Conservation (phyloP, 2,888 invertebrate species). For the Orthosia cruda region DNA sequence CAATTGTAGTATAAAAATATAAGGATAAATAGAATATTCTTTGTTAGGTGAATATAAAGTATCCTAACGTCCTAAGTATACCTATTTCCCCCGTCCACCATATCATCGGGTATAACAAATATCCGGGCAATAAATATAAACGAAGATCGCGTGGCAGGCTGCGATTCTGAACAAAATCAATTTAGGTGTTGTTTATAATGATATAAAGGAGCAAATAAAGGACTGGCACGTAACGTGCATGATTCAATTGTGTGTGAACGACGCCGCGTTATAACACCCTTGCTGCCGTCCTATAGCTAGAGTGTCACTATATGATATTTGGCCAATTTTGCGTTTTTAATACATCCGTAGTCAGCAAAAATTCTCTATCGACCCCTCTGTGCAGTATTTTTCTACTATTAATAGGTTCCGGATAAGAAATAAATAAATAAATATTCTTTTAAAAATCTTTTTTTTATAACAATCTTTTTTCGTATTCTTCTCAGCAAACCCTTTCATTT, state of each 20-base stretch:
- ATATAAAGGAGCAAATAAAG: constrained; percentile 47
- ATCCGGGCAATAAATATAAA: constrained; percentile 42
- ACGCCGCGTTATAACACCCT: constrained; percentile 43
- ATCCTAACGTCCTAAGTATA: not conserved
- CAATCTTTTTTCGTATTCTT: too few relatives aligned
- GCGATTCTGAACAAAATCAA: constrained; percentile 52
- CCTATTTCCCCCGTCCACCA: too few relatives aligned
- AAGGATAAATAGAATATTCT: not conserved
- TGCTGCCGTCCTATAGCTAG: too few relatives aligned
- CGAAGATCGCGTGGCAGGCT: constrained; percentile 35
- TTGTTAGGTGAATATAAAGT: not conserved
- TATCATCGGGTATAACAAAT: constrained; percentile 39
- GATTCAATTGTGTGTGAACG: constrained; percentile 60
- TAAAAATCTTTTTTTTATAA: too few relatives aligned
- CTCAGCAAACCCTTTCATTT: too few relatives aligned
- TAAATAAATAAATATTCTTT: too few relatives aligned
- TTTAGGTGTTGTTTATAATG: constrained; percentile 56
- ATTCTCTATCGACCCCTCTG: too few relatives aligned
- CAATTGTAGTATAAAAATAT: not conserved
- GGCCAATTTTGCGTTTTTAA: too few relatives aligned
- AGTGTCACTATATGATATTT: too few relatives aligned
- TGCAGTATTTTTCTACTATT: too few relatives aligned
- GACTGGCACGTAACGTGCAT: constrained; percentile 52
- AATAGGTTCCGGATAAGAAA: too few relatives aligned
- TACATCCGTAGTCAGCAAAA: too few relatives aligned